These are phyloP conservation scores for Melanargia galathea DNA, from an alignment of 2,888 invertebrate species.

Conservation along the genomic window DNA sequence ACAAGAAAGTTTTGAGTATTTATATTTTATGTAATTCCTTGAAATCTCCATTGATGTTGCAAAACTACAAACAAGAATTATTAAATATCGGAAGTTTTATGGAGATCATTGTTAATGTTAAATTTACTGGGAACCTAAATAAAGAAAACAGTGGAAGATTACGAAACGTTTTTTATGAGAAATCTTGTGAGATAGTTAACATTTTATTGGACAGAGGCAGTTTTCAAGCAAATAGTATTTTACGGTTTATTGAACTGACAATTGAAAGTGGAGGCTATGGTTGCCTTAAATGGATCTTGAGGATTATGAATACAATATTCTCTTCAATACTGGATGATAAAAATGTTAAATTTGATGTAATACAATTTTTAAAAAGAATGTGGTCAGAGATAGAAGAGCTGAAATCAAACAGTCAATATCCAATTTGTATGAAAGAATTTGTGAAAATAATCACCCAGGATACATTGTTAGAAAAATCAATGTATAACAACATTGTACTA, in stretches of 20 bases:
- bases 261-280: constrained; percentile 75
- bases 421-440: constrained; percentile 68
- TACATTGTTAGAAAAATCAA: constrained; percentile 49
- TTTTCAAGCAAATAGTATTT: constrained; percentile 45
- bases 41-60: constrained; percentile 43
- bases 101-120: constrained; percentile 44
- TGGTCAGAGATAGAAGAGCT: constrained; percentile 75
- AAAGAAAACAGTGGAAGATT: constrained; percentile 59
- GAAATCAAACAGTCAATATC: constrained; percentile 71
- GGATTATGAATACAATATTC: constrained; percentile 60
- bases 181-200: constrained; percentile 60
- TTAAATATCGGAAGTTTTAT: constrained; percentile 50
- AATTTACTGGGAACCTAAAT: constrained; percentile 45
- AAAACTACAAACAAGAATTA: constrained; percentile 54
- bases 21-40: constrained; percentile 53
- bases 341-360: constrained; percentile 51
- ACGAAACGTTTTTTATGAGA: constrained; percentile 64
- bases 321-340: constrained; percentile 46
- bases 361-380: constrained; percentile 58
- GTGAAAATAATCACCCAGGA: constrained; percentile 62
- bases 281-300: constrained; percentile 68
- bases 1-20: constrained; percentile 56
- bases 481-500: constrained; percentile 59
- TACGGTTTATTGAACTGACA: constrained; percentile 58
- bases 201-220: constrained; percentile 44